These are phyloP conservation scores for Canis aureus DNA, from an alignment of 2,113 vertebrate genomes.

Conservation along the genomic window DNA sequence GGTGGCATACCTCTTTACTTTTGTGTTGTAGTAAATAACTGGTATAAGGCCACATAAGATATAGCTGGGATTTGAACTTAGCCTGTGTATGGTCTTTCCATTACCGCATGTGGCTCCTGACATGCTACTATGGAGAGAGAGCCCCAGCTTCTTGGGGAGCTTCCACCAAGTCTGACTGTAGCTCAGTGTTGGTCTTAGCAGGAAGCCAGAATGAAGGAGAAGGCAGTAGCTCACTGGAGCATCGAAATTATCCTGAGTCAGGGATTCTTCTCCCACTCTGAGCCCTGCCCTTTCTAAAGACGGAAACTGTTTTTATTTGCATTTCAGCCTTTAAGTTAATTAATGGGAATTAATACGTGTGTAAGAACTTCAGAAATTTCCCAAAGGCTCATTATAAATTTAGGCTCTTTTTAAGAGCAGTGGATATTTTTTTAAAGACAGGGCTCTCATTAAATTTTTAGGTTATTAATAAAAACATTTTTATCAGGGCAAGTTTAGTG, in stretches of 20 bases:
- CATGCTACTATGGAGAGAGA: neutral
- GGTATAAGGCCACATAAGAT: neutral
- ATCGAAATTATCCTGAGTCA: conserved; percentile 49
- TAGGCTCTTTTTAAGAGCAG: conserved; percentile 46
- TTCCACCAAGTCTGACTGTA: neutral
- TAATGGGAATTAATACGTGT: conserved; percentile 80
- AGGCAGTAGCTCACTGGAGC: neutral
- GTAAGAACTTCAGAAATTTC: conserved; percentile 80
- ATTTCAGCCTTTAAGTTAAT: conserved; percentile 81
- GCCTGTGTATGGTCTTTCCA: neutral
- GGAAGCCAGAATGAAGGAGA: neutral
- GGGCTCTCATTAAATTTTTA: conserved; percentile 79
- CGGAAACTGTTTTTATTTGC: conserved; percentile 77
- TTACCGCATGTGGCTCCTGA: neutral
- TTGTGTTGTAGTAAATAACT: neutral
- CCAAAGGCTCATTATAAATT: conserved; percentile 83
- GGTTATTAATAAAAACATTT: conserved; percentile 82
- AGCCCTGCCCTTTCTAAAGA: conserved; percentile 74
- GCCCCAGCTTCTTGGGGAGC: neutral
- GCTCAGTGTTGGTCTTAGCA: neutral
- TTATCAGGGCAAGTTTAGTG: conserved; percentile 65
- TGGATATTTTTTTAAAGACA: conserved; percentile 62
- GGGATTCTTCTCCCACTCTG: conserved; percentile 44
- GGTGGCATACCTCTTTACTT: neutral
- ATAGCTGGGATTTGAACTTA: neutral